Evolutionary conservation across 2,888 invertebrate species (phyloP).

Genomic region (Parnassius glacialis): DNA sequence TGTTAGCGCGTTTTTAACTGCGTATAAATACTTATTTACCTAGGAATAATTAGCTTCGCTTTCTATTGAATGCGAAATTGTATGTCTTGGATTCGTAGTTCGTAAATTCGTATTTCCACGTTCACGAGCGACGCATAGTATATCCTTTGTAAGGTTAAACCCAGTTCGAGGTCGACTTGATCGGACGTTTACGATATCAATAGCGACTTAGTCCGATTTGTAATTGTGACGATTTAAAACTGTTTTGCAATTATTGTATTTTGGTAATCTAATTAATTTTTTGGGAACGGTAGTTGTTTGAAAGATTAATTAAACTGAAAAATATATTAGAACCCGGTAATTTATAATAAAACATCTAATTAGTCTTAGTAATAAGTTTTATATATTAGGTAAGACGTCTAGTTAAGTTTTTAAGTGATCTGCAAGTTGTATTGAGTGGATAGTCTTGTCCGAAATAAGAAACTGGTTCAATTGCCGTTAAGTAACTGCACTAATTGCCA

Average conservation of each 20-base stretch:
- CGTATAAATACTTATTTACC: neutral
- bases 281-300: no score
- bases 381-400: conserved; percentile 1
- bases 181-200: conserved; percentile 20
- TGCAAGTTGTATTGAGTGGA: conserved; percentile 3
- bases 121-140: conserved; percentile 30
- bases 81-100: conserved; percentile 1
- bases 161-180: conserved; percentile 31
- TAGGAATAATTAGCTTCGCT: conserved; percentile 12
- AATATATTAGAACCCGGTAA: neutral
- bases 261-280: no score
- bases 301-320: no score
- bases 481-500: conserved; percentile 24
- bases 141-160: conserved; percentile 32
- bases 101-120: conserved; percentile 24
- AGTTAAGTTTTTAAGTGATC: conserved; percentile 18
- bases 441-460: conserved; percentile 24
- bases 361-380: neutral
- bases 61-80: conserved; percentile 17
- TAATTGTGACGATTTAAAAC: conserved; percentile 6
- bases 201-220: conserved; percentile 7
- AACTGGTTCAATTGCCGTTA: conserved; percentile 26
- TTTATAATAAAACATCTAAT: conserved; percentile 3
- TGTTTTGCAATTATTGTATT: neutral
- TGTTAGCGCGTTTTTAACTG: conserved; percentile 5